Evolutionary conservation across 1,140 invertebrate species (phyloP), one percentile per base, ranked within the genome.

Genomic region (Calliphora vicina): DNA sequence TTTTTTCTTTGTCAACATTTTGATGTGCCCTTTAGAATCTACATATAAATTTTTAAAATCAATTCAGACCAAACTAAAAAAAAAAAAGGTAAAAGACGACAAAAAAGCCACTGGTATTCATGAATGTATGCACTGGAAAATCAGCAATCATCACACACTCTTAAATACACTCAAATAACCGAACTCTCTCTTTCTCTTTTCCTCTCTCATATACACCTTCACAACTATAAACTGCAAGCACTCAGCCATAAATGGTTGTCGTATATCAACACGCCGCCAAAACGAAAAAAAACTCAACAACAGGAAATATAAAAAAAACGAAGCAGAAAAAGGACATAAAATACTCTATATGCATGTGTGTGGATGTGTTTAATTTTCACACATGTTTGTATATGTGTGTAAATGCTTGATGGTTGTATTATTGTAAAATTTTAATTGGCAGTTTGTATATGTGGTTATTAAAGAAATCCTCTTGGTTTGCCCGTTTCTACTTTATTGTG

Each of bases 371-470:
- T 50, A 50, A 13, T 50, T 50, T 50, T 50, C 45, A 50, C 45
- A 50, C 12, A 50, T 67, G n/a, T 67, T 20, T 67, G n/a, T 0
- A 23, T 67, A 23, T 23, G 61, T 23, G n/a, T 67, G 61, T 67
- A 23, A 67, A 67, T 67, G 61, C 20, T 23, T 67, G 5, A 67
- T 23, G 61, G 61, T 23, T 67, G 61, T 67, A 67, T 67, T 67
- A 67, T 67, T 67, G 61, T 67, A 67, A 67, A 67, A 67, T 23
- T 67, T 67, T 67, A 67, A 67, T 67, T 67, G 61, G n/a, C 61
- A 67, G 61, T 67, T 67, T 67, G 61, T 67, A 23, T 23, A 23
- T 67, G 61, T 23, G 61, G 61, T 67, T 67, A 67, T 67, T 67
- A 67, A 67, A 67, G 61, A 67, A 20, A 67, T 67, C 61, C 61